Percentiles rank a stretch among this genome's conserved stretches.
Conservation (phyloP, 2,113 vertebrate species). For the Oxyruncus cristatus region DNA sequence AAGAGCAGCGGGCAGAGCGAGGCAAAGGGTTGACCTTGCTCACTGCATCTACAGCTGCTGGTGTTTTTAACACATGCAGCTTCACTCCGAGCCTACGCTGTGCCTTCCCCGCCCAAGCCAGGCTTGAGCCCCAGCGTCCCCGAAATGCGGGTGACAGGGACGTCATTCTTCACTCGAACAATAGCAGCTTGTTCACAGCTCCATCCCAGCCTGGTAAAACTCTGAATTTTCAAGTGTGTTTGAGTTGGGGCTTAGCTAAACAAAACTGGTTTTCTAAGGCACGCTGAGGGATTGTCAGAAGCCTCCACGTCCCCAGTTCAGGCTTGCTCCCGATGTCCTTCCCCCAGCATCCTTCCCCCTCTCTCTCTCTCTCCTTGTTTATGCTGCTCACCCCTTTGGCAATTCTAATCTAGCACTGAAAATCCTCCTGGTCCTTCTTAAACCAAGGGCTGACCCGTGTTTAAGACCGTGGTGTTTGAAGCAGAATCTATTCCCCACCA, state of each 20-base stretch:
- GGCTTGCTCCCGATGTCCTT: background rate
- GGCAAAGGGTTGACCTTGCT: background rate
- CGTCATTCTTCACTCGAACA: background rate
- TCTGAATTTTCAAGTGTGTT: slow-evolving; percentile 22
- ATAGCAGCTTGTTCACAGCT: background rate
- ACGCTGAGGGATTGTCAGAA: background rate
- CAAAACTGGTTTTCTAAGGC: slow-evolving; percentile 35
- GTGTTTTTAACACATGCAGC: background rate
- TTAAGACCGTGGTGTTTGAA: slow-evolving; percentile 1
- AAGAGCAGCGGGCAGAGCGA: background rate
- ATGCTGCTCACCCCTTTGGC: background rate
- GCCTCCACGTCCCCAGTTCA: background rate
- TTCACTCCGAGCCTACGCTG: fast-evolving
- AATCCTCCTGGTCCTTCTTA: slow-evolving; percentile 48
- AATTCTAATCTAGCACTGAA: background rate
- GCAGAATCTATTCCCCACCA: slow-evolving; percentile 22
- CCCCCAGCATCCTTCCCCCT: background rate
- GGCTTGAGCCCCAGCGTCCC: background rate
- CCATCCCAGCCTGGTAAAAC: background rate
- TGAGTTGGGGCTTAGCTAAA: slow-evolving; percentile 64
- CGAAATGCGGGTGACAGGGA: background rate
- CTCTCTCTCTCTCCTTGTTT: background rate
- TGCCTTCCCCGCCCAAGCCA: background rate
- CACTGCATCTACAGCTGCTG: background rate
- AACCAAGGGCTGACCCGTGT: background rate